Conservation (phyloP, 2,113 vertebrate species). For the Caracal caracal region DNA sequence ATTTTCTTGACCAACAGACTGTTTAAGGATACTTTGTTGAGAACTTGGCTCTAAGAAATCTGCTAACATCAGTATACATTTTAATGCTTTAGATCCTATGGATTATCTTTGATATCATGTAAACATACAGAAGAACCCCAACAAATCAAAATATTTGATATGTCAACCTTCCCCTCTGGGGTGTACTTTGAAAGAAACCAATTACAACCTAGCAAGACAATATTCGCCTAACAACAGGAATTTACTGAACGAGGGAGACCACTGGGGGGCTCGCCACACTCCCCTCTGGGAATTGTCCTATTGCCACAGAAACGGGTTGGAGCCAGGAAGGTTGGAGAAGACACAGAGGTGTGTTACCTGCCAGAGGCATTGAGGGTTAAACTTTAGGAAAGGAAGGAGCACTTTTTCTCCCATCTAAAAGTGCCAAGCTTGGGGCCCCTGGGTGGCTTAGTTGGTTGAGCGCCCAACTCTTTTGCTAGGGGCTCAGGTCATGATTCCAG, state of each 20-base stretch:
- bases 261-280: neutral
- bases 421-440: neutral
- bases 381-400: neutral
- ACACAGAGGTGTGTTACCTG: neutral
- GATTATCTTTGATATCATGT: neutral
- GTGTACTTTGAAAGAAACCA: neutral
- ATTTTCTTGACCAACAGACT: neutral
- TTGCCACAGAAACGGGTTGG: neutral
- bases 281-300: neutral
- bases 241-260: neutral
- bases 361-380: neutral
- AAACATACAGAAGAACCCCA: neutral
- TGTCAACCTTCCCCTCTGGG: neutral
- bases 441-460: neutral
- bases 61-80: neutral
- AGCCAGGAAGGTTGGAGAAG: neutral
- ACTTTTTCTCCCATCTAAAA: neutral
- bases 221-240: neutral
- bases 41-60: neutral
- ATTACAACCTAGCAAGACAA: neutral
- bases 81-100: neutral
- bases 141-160: neutral
- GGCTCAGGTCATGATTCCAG: neutral
- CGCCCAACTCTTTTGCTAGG: rapidly evolving
- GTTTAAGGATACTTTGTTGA: neutral